These are phyloP conservation scores for Bergia sp. DNA, from an alignment of 92 coral and sea anemone genomes.

Conservation along the genomic window DNA sequence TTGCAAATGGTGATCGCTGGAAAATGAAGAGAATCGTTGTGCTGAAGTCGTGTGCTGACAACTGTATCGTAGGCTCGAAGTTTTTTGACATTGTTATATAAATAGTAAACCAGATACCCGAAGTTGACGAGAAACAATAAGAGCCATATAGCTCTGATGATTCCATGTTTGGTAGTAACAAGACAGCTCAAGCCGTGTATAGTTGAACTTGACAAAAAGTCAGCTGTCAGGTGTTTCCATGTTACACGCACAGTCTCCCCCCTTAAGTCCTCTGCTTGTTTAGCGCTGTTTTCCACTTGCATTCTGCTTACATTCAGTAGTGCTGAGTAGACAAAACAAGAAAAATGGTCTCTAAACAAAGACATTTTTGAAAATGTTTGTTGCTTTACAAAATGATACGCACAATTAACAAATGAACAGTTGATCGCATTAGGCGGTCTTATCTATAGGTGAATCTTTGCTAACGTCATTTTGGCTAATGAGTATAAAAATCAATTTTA, in stretches of 20 bases:
- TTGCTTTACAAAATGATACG: too few species aligned
- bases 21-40: conserved; percentile 5
- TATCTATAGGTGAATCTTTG: too few species aligned
- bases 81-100: not conserved
- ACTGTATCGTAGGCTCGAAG: not conserved
- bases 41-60: conserved; percentile 3
- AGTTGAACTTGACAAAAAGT: conserved; percentile 7
- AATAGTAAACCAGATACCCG: not conserved
- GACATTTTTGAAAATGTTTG: too few species aligned
- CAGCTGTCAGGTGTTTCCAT: not conserved
- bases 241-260: not conserved
- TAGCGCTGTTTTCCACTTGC: not conserved
- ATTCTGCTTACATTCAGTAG: not conserved
- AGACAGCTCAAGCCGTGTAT: not conserved
- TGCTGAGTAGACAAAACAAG: too few species aligned
- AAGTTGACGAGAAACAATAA: not conserved
- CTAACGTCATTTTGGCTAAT: too few species aligned
- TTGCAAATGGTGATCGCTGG: conserved; percentile 62
- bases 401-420: too few species aligned
- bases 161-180: not conserved
- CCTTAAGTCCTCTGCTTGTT: not conserved
- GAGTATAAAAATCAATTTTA: too few species aligned
- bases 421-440: too few species aligned
- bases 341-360: too few species aligned
- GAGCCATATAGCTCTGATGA: not conserved